A percentile compares a stretch with the other conserved stretches of the same genome.
These are phyloP conservation scores for Sebastes wilsoni DNA, from an alignment of 2,797 vertebrate species.

Conservation along the genomic window DNA sequence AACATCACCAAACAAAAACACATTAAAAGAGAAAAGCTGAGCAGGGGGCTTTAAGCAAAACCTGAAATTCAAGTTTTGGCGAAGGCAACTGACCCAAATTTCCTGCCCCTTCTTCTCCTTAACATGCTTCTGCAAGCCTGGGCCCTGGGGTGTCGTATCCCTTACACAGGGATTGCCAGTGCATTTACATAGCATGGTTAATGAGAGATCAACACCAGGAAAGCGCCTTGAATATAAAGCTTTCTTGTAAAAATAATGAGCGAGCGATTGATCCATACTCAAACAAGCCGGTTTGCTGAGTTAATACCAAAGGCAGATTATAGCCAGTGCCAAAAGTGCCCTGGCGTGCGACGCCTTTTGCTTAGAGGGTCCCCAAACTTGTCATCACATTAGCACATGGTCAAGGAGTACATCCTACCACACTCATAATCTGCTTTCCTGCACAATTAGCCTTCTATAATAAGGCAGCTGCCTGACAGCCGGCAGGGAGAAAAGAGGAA, in stretches of 20 bases:
- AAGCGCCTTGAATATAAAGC: constrained; percentile 84
- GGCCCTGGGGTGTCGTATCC: constrained; percentile 80
- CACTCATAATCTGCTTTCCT: constrained; percentile 88
- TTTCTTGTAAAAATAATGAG: constrained; percentile 88
- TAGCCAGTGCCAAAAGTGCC: constrained; percentile 83
- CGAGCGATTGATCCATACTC: constrained; percentile 86
- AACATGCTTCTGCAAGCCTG: constrained; percentile 79
- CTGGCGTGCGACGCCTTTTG: constrained; percentile 81
- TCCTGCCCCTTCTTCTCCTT: constrained; percentile 80
- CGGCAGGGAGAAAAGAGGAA: constrained; percentile 66
- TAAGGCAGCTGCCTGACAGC: constrained; percentile 80
- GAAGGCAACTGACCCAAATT: constrained; percentile 84
- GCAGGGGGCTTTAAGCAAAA: constrained; percentile 76
- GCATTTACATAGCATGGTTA: constrained; percentile 85
- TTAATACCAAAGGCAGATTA: constrained; percentile 89
- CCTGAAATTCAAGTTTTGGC: constrained; percentile 85
- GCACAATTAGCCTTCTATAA: constrained; percentile 88
- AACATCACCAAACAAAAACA: constrained; percentile 81
- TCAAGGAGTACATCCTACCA: constrained; percentile 87
- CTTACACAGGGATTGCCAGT: constrained; percentile 82
- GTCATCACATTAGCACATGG: constrained; percentile 89
- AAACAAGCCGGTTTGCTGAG: constrained; percentile 87
- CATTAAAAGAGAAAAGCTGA: constrained; percentile 79
- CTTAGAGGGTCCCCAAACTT: constrained; percentile 84
- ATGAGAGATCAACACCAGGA: constrained; percentile 87